Base-by-base conservation (phyloP, 2,113 vertebrate genomes). In the Lasiurus borealis region DNA sequence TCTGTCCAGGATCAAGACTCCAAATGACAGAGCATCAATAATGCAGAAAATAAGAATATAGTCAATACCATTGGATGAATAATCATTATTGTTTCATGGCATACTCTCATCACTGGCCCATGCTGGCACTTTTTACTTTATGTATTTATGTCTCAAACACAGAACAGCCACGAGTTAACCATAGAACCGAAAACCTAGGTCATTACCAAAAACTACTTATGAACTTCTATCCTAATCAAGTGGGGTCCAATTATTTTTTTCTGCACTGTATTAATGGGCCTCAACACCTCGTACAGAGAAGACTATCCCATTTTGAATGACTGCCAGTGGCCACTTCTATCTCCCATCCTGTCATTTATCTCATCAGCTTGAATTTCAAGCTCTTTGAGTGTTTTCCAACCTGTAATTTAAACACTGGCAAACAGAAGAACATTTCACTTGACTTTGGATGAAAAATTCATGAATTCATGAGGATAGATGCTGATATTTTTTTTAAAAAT, bases 341-440 rank as follows among this genome's bases (percentile, higher is more conserved):
- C 83, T 75, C 87, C 78, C 59, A 50, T 95, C 62, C 31, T 91
- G 88, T 83, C 72, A 21, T 96, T 71, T 81, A 46, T 86, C 88
- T 85, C 78, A 19, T 86, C 88, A 89, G 93, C 85, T 97, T 96
- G 97, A 96, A 97, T 96, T 97, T 97, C 93, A 93, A 95, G 48
- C 83, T 90, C 83, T 95, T 94, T 96, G 97, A 95, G 90, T 72
- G 75, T 83, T 93, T 96, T 97, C 97, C 97, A 96, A 86, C 29
- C 62, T 96, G 97, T 97, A 97, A 97, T 77, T 95, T 92, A 97
- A 96, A 95, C 68, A 91, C 83, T 46, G 31, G 88, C 64, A 77
- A 66, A 54, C 66, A 52, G 77, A 95, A 73, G 78, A 93, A 31
- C 31, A 46, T 85, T 95, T 88, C 76, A 29, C 68, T 90, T 64